Evolutionary conservation across 2,797 vertebrate species (phyloP), one percentile per base, ranked within the genome.

Genomic region (Echiichthys vipera): DNA sequence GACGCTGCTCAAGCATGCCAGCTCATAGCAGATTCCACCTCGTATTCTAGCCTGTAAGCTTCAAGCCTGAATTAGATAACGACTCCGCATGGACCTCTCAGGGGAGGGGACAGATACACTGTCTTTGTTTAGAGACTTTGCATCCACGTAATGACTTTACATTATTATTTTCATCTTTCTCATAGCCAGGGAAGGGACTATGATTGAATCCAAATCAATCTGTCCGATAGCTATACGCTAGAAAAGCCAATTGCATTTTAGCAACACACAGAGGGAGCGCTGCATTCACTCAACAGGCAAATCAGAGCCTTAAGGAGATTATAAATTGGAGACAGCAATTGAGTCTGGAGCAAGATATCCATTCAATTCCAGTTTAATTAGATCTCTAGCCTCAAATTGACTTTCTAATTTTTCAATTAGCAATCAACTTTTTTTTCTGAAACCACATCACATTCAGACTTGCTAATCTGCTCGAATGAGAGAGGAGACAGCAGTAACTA

Each of bases 341-440:
- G 86, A 91, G 94, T 96, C 95, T 92, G 90, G 91, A 93, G 93
- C 91, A 84, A 95, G 83, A 88, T 88, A 96, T 95, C 95, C 95
- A 96, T 97, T 96, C 95, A 95, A 95, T 97, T 97, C 96, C 93
- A 89, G 91, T 96, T 96, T 97, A 97, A 98, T 98, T 97, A 96
- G 96, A 97, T 97, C 88, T 89, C 95, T 87, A 95, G 95, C 95
- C 94, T 95, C 95, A 96, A 96, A 97, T 93, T 94, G 96, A 96
- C 95, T 96, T 97, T 96, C 96, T 96, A 96, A 97, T 98, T 98
- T 97, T 97, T 97, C 96, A 97, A 97, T 98, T 98, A 97, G 95
- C 95, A 96, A 96, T 96, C 96, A 97, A 94, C 95, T 93, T 95
- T 95, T 95, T 93, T 94, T 88, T 81, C 82, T 79, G 59, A 46